Conservation (phyloP, 2,888 invertebrate genomes). For the Drosophila fulvimacula region DNA sequence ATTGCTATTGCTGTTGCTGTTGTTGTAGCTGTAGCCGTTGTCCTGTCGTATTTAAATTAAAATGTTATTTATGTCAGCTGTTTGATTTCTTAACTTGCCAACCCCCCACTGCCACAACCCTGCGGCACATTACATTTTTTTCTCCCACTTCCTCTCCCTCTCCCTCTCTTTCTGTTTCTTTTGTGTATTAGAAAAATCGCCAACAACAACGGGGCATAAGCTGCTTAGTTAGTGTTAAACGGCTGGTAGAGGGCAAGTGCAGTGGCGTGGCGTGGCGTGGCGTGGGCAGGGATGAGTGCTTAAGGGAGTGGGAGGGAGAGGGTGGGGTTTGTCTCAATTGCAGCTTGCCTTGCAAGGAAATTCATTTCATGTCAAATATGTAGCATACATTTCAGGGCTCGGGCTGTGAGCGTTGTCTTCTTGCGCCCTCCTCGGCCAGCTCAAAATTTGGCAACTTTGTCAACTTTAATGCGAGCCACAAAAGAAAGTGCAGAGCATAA, state of each 20-base stretch:
- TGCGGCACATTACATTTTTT: slow-evolving; percentile 53
- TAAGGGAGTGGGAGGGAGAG: not conserved
- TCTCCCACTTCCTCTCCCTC: not conserved
- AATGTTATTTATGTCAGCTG: slow-evolving; percentile 80
- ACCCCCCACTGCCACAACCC: slow-evolving; percentile 24
- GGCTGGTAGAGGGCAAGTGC: slow-evolving; percentile 54
- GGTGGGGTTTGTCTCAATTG: not conserved
- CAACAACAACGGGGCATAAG: slow-evolving; percentile 52
- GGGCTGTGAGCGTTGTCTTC: not conserved
- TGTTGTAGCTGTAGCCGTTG: slow-evolving; percentile 42
- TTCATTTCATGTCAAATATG: slow-evolving; percentile 16
- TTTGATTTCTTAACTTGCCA: slow-evolving; percentile 76
- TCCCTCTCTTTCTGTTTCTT: slow-evolving; percentile 34
- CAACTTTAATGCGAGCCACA: slow-evolving; percentile 3
- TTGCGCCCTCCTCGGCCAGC: not conserved
- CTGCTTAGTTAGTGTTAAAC: slow-evolving; percentile 77
- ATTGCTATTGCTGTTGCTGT: slow-evolving; percentile 28
- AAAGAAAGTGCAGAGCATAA: not conserved
- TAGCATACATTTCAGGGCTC: slow-evolving; percentile 4
- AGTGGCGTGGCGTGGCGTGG: too few relatives aligned
- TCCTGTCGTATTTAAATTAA: slow-evolving; percentile 78
- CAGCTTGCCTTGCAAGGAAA: slow-evolving; percentile 6
- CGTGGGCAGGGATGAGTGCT: not conserved
- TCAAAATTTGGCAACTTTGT: slow-evolving; percentile 5
- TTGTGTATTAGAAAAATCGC: slow-evolving; percentile 62